These are phyloP conservation scores for Euplexia lucipara DNA, from an alignment of 2,888 invertebrate species.

Conservation along the genomic window DNA sequence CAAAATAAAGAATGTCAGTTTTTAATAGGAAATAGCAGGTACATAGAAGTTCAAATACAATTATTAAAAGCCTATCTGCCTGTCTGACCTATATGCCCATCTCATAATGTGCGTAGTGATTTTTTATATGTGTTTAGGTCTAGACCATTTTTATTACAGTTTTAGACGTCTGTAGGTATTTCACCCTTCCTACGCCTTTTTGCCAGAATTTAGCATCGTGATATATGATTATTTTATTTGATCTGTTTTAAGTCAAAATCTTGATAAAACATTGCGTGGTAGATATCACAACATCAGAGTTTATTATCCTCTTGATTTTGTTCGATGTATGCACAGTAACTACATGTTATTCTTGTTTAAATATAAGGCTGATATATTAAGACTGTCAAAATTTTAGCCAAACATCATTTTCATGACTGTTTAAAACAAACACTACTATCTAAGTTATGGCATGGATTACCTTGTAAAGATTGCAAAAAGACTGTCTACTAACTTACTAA, in stretches of 20 bases:
- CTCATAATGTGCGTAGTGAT: no score
- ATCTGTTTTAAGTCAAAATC: not conserved
- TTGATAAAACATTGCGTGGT: not conserved
- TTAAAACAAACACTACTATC: not conserved
- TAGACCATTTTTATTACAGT: no score
- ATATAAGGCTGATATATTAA: not conserved
- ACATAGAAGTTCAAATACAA: no score
- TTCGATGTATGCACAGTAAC: not conserved
- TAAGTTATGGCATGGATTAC: constrained; percentile 15
- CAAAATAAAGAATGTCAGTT: no score
- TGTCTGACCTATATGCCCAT: no score
- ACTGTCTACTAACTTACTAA: not conserved
- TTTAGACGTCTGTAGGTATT: no score
- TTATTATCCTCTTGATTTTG: not conserved
- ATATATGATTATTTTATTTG: not conserved
- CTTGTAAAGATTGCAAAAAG: not conserved
- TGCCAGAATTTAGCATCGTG: not conserved
- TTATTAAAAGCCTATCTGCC: no score
- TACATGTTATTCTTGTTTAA: not conserved
- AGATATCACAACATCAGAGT: not conserved
- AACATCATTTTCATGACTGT: not conserved
- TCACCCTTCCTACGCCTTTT: no score
- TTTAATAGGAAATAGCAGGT: no score
- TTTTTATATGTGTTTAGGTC: no score
- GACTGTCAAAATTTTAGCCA: not conserved